Base-by-base conservation (phyloP, 2,113 vertebrate genomes). In the Physeter macrocephalus region DNA sequence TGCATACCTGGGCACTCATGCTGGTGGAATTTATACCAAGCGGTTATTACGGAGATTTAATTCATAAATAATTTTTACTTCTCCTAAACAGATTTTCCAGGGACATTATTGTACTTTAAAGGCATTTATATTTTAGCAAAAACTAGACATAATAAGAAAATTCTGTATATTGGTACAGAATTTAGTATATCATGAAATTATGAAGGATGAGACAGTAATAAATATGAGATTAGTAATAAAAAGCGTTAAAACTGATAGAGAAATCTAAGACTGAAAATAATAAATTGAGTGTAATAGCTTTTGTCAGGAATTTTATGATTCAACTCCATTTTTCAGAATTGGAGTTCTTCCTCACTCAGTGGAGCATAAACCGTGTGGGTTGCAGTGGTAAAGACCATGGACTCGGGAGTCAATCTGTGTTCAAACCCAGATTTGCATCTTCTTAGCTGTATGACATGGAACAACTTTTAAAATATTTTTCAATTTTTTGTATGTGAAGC, bases 101-200 rank as follows among this genome's bases (percentile, higher is more conserved):
- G 78, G 52, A 11, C 84, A 95, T 96, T 93, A 92, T 97, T 83
- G 64, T 96, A 87, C 92, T 96, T 96, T 88, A 64, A 62, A 96
- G 97, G 62, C 74, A 97, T 95, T 98, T 97, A 96, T 96, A 98
- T 69, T 94, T 66, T 93, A 41, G 49, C 88, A 75, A 86, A 97
- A 41, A 25, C n/a, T 78, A 88, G 31, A 62, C 41, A 27, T 52
- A 84, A 93, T n/a, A n/a, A 8, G 3, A 49, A 89, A 94, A 69
- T 54, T 88, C 4, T 93, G 14, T 59, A 62, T n/a, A 59, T 91
- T 94, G 49, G 67, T 90, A 72, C 93, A 74, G 41, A 98, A 39
- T 52, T 97, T 67, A 98, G 96, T 98, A 86, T 36, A 34, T 97
- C 86, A 89, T 82, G 87, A 90, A 97, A 94, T 90, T 95, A 74